Conservation (phyloP, 2,888 invertebrate species). For the Candidula unifasciata region DNA sequence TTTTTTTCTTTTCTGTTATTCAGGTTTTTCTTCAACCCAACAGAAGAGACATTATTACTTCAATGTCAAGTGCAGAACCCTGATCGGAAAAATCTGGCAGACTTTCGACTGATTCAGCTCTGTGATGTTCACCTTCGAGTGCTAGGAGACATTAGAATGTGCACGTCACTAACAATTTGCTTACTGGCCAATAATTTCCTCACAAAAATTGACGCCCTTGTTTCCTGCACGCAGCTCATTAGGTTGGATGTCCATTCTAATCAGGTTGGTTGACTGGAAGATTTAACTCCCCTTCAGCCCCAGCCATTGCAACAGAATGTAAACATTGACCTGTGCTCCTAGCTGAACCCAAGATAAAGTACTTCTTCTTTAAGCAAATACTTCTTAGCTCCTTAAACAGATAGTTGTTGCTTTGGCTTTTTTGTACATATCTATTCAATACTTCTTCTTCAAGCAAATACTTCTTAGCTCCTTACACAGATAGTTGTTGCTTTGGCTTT, state of each 20-base stretch:
- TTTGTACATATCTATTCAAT: too few species aligned
- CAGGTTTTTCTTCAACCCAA: slow-evolving; percentile 68
- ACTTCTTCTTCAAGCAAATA: too few species aligned
- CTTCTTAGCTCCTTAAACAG: too few species aligned
- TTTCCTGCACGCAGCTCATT: slow-evolving; percentile 70
- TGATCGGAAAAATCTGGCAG: slow-evolving; percentile 61
- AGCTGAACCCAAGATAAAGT: too few species aligned
- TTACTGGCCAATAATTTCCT: slow-evolving; percentile 75
- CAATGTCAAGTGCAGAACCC: slow-evolving; percentile 59
- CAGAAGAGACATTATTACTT: slow-evolving; percentile 64
- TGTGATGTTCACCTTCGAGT: slow-evolving; percentile 68
- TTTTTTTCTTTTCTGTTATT: neutral
- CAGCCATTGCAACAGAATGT: too few species aligned
- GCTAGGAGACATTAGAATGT: slow-evolving; percentile 72
- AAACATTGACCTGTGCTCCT: too few species aligned
- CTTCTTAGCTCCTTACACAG: too few species aligned
- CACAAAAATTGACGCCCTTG: slow-evolving; percentile 71
- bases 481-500: too few species aligned
- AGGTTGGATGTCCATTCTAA: slow-evolving; percentile 73
- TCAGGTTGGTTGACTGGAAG: slow-evolving; percentile 45
- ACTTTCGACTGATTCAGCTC: slow-evolving; percentile 66
- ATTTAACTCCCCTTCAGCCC: too few species aligned
- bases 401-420: too few species aligned
- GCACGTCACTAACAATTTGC: slow-evolving; percentile 71
- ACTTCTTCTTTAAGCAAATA: too few species aligned